A percentile compares a stretch with the other conserved stretches of the same genome.
phyloP scores from a whole-genome alignment of 2,113 vertebrate species.

The Coptodon rendalli region DNA sequence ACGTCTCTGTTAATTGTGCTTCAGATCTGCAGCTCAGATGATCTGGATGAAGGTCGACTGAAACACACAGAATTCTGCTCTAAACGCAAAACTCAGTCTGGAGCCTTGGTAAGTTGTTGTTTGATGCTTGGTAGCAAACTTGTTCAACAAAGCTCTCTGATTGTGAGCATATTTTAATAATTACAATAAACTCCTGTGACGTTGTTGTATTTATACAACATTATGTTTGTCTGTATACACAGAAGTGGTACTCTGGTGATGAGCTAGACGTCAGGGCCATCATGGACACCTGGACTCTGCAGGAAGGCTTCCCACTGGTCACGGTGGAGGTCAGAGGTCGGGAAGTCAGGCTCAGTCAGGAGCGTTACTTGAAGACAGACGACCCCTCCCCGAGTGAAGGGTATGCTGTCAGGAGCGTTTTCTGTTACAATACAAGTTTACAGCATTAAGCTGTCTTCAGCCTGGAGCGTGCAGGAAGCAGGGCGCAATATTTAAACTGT shows the following conservation, averaged over 20 bases:
- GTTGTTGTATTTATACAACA: background rate
- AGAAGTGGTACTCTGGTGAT: constrained; percentile 76
- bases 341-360: constrained; percentile 78
- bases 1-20: background rate
- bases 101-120: constrained; percentile 66
- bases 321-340: constrained; percentile 78
- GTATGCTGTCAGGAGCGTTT: constrained; percentile 46
- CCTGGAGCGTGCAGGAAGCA: background rate
- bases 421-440: background rate
- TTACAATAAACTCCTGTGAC: background rate
- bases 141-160: background rate
- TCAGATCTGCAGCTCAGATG: constrained; percentile 77
- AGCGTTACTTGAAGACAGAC: constrained; percentile 74
- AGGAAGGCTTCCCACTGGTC: constrained; percentile 87
- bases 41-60: constrained; percentile 28
- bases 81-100: constrained; percentile 40
- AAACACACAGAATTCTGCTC: constrained; percentile 75
- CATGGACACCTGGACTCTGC: constrained; percentile 91
- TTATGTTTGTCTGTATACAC: background rate
- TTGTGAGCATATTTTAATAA: background rate
- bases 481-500: background rate
- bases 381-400: constrained; percentile 56
- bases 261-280: constrained; percentile 76
- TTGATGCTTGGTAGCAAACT: background rate
- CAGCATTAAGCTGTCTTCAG: background rate